Base-by-base conservation (phyloP, 2,888 invertebrate species). In the Drosophila ustulata region DNA sequence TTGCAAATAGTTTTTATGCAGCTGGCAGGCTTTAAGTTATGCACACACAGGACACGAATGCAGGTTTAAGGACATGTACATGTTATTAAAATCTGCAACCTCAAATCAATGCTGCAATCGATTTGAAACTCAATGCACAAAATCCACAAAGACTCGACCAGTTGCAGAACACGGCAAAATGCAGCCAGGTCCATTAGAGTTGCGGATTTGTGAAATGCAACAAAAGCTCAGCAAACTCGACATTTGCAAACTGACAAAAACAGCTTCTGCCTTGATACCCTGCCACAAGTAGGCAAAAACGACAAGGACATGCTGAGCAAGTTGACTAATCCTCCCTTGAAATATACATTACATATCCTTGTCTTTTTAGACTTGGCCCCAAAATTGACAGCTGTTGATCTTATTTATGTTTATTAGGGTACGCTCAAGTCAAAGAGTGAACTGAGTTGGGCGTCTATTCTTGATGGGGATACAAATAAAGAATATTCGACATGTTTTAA, bases 1-100 rank as follows among this genome's bases (percentile, higher is more conserved):
- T 67, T 77, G 84, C 80, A 84, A 83, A 71, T 66, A 34, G 55
- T 43, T 72, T 46, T 51, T 64, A 26, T 58, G 47, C 46, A 56
- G 47, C 62, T 72, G 55, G 11, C 7, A 9, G 45, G 49, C 39
- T 62, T 57, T 47, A 62, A 66, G 41, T 28, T 49, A 23, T 23
- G 11, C 28, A 25, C 11, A 43, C 26, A 26, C 30, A 39, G 18
- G 32, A 41, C 28, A n/a, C 18, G 18, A 18, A 18, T 18, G 18
- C 18, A 18, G 18, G 18, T 37, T 1, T n/a, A 1, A 37, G n/a
- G 4, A 37, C 37, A 37, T 37, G 37, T n/a, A 43, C 18, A 8
- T 11, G 28, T 62, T 47, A 55, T 62, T 28, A 59, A 71, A 71
- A 74, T 34, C 47, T 37, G 11, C 39, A 64, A 47, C 41, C 49